Evolutionary conservation across 1,140 invertebrate species (phyloP), one percentile per base, ranked within the genome.

Genomic region (Pseudomyrmex concolor): DNA sequence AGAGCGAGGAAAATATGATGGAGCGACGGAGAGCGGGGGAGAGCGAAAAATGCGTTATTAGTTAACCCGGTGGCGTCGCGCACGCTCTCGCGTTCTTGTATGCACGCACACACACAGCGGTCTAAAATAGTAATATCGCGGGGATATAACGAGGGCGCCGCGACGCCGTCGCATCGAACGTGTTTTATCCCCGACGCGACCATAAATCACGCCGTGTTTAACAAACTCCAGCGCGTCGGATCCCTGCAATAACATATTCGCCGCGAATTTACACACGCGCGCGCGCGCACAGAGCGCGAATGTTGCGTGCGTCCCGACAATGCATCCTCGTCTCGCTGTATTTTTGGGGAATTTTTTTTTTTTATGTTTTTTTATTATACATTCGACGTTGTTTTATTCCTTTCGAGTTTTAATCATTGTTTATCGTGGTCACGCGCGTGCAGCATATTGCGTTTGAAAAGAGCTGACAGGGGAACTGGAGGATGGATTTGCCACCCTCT

Each of bases 141-240:
- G 50, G 19, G 50, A 50, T 68, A 48, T 70, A 78, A 73, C 81
- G 81, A 80, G 62, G 34, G 48, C 54, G 34, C 48, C 22, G 81
- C 68, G 67, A 19, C 67, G 68, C 86, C 72, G 73, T 66, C 66
- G 71, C 57, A 86, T 84, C 86, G 86, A 86, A 87, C 86, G 74
- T 87, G 86, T 81, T 87, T 84, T 87, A 87, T 87, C 68, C 86
- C 64, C 85, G 63, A 34, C 54, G 22, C 48, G 74, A 62, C 82
- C 63, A 87, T 87, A 86, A 87, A 87, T 87, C 86, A 87, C 54
- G 68, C 13, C 62, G 68, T 76, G 83, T 87, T 87, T 87, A 87
- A 87, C 85, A 54, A 87, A 87, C 86, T 87, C 86, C 82, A 80
- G 45, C 57, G 19, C 54, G 68, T 45, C 45, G 59, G 62, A 78